phyloP scores from a whole-genome alignment of 2,113 vertebrate genomes.

The Atrichornis clamosus region DNA sequence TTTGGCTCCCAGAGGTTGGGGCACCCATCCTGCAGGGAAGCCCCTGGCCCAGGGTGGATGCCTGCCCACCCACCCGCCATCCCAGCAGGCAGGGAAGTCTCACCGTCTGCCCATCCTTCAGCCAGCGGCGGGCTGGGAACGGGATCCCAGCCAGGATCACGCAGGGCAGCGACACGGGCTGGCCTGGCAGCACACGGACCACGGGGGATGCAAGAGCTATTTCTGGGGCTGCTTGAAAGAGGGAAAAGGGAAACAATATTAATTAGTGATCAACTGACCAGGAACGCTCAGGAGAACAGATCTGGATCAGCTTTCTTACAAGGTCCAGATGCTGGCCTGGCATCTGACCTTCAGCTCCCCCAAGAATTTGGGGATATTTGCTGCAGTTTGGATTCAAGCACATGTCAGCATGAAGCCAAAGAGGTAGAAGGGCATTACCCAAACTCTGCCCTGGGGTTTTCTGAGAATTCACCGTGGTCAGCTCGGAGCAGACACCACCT shows the following conservation, averaged over 20 bases:
- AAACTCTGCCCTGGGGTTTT: neutral
- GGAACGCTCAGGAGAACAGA: fast-evolving
- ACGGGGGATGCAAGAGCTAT: constrained; percentile 75
- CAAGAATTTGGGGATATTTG: fast-evolving
- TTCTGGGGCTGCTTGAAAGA: constrained; percentile 76
- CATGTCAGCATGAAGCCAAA: neutral
- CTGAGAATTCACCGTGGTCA: fast-evolving
- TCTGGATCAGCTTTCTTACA: neutral
- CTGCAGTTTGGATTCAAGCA: neutral
- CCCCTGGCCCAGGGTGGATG: fast-evolving
- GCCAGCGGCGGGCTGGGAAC: constrained; percentile 83
- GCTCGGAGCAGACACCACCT: neutral
- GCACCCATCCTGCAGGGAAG: neutral
- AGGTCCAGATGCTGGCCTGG: neutral
- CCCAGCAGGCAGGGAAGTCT: neutral
- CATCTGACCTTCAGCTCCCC: fast-evolving
- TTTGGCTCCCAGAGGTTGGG: neutral
- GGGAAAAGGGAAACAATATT: neutral
- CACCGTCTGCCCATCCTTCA: constrained; percentile 79
- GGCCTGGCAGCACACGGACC: constrained; percentile 73
- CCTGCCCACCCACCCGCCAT: neutral
- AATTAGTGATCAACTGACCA: neutral
- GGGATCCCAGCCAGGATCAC: constrained; percentile 83
- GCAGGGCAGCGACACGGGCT: constrained; percentile 83
- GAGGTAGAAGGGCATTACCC: neutral